These are phyloP conservation scores for Vandiemenella viatica DNA, from an alignment of 2,888 invertebrate genomes.

Conservation along the genomic window DNA sequence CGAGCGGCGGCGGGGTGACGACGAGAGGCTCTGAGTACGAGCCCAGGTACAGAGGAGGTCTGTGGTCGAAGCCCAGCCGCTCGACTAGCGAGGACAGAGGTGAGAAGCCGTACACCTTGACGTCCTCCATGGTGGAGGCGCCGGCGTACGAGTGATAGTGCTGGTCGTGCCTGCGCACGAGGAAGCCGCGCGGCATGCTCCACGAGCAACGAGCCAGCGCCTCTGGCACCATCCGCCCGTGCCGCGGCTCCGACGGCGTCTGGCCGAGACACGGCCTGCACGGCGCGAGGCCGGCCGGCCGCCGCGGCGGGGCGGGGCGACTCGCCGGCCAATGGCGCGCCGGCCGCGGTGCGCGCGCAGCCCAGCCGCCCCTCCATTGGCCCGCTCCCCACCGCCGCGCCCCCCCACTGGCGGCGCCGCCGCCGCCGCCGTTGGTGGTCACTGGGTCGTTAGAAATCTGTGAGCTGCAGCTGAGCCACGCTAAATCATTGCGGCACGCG, in stretches of 20 bases:
- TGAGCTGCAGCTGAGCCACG: no score
- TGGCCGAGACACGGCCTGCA: background rate
- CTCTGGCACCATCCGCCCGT: background rate
- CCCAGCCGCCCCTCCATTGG: background rate
- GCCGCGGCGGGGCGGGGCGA: no score
- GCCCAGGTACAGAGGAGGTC: slow-evolving; percentile 8
- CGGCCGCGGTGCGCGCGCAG: background rate
- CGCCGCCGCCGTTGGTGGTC: background rate
- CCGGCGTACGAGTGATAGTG: background rate
- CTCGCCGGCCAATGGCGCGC: background rate
- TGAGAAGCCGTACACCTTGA: background rate
- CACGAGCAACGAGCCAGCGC: background rate
- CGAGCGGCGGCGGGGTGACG: slow-evolving; percentile 37
- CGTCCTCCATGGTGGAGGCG: background rate
- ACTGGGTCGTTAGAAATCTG: no score
- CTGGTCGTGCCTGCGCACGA: slow-evolving; percentile 11
- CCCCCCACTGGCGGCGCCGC: background rate
- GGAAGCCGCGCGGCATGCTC: slow-evolving; percentile 15
- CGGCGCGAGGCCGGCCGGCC: background rate
- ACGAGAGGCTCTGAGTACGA: slow-evolving; percentile 22
- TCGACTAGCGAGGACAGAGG: slow-evolving; percentile 8
- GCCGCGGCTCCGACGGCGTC: slow-evolving; percentile 1
- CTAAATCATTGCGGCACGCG: no score
- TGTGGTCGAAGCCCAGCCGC: slow-evolving; percentile 10
- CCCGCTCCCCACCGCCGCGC: background rate